Percentiles rank a stretch among this genome's conserved stretches.
Conservation (phyloP, 92 coral and sea anemone species). For the Palythoa grandis region DNA sequence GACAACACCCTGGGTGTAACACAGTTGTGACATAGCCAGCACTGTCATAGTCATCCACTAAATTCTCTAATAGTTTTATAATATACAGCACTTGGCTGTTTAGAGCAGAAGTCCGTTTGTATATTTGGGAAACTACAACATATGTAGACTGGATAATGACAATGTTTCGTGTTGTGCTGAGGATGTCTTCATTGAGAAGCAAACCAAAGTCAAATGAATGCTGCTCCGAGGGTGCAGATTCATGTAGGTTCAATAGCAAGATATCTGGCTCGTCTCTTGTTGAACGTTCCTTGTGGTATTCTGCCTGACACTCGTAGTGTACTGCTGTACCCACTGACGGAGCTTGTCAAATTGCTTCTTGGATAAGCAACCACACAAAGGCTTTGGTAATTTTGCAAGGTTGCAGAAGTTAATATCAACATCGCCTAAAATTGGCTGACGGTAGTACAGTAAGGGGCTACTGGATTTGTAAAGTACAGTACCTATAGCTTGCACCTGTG, state of each 20-base stretch:
- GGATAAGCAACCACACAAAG: slow-evolving; percentile 45
- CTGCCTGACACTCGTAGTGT: slow-evolving; percentile 58
- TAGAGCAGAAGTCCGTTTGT: slow-evolving; percentile 46
- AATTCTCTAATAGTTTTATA: slow-evolving; percentile 54
- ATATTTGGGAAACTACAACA: slow-evolving; percentile 45
- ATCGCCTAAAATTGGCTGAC: slow-evolving; percentile 50
- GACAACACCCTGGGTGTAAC: slow-evolving; percentile 60
- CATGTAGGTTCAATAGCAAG: slow-evolving; percentile 57
- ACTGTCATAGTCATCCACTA: slow-evolving; percentile 49
- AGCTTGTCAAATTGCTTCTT: slow-evolving; percentile 38
- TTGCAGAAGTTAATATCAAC: slow-evolving; percentile 37
- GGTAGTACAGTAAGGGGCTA: slow-evolving; percentile 58
- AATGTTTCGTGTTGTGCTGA: slow-evolving; percentile 20
- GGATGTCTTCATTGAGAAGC: slow-evolving; percentile 45
- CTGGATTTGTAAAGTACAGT: slow-evolving; percentile 61
- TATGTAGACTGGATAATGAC: slow-evolving; percentile 37
- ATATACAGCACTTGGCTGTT: slow-evolving; percentile 50
- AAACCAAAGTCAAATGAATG: slow-evolving; percentile 55
- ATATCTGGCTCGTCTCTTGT: slow-evolving; percentile 67
- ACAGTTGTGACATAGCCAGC: slow-evolving; percentile 34
- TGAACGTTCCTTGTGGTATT: slow-evolving; percentile 55
- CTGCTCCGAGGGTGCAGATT: slow-evolving; percentile 51
- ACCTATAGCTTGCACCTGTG: slow-evolving; percentile 57
- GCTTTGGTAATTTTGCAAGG: slow-evolving; percentile 56
- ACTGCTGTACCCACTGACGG: neutral